Percentiles rank a stretch among this genome's conserved stretches.
Conservation (phyloP, 2,888 invertebrate genomes). For the Capitulum mitella region DNA sequence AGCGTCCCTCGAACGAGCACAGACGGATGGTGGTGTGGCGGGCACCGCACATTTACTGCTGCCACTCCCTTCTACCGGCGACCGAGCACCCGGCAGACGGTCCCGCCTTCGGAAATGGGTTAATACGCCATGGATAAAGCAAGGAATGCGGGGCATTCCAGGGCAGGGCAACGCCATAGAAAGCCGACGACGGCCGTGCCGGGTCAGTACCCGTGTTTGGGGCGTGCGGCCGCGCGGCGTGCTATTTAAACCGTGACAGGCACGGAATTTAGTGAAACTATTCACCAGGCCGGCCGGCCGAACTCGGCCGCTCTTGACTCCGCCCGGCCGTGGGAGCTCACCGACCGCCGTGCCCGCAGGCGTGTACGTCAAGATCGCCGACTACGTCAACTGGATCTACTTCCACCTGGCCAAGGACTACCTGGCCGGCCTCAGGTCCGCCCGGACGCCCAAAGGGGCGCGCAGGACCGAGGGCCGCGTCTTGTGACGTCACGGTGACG, state of each 20-base stretch:
- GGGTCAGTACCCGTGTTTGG: too few relatives aligned
- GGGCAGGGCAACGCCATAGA: background rate
- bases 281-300: too few relatives aligned
- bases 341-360: background rate
- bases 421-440: background rate
- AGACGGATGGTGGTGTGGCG: too few relatives aligned
- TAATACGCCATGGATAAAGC: background rate
- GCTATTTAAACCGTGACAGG: background rate
- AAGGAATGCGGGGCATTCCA: background rate
- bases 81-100: too few relatives aligned
- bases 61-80: too few relatives aligned
- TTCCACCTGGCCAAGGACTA: constrained; percentile 9
- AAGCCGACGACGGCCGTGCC: background rate
- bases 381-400: constrained; percentile 19
- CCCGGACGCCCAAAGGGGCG: background rate
- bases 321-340: background rate
- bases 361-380: constrained; percentile 1
- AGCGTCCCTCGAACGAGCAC: too few relatives aligned
- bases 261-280: too few relatives aligned
- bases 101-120: background rate
- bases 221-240: background rate
- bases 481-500: background rate
- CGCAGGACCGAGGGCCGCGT: background rate
- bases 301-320: background rate
- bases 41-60: too few relatives aligned